Conservation (phyloP, 2,797 vertebrate species). For the Pampus argenteus region DNA sequence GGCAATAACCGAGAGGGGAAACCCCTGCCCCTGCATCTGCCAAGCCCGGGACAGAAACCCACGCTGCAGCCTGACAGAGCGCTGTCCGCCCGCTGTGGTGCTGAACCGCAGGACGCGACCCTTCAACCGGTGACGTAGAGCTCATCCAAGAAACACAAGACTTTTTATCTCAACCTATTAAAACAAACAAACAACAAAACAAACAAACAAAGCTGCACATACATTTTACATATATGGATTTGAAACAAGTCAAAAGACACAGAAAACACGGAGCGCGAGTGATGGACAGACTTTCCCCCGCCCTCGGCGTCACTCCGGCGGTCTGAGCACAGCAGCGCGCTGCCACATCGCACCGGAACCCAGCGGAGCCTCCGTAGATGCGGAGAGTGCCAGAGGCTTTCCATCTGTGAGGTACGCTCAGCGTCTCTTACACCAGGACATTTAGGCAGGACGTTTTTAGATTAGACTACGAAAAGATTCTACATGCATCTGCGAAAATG, state of each 20-base stretch:
- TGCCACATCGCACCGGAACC: conserved; percentile 59
- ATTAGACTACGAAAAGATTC: conserved; percentile 49
- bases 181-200: neutral
- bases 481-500: conserved; percentile 84
- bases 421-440: conserved; percentile 49
- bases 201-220: conserved; percentile 20
- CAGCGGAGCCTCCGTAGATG: conserved; percentile 68
- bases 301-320: conserved; percentile 65
- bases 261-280: conserved; percentile 50
- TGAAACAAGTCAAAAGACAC: conserved; percentile 20
- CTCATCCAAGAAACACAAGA: conserved; percentile 19
- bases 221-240: conserved; percentile 24
- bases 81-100: conserved; percentile 77
- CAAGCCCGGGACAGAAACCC: conserved; percentile 34
- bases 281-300: conserved; percentile 67
- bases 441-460: conserved; percentile 36
- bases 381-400: conserved; percentile 62
- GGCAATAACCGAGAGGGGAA: conserved; percentile 19
- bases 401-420: conserved; percentile 79
- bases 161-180: neutral
- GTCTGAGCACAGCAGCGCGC: conserved; percentile 65
- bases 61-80: conserved; percentile 50
- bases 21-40: conserved; percentile 11
- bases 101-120: conserved; percentile 71
- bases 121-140: conserved; percentile 70